phyloP scores from a whole-genome alignment of 2,888 invertebrate genomes.

The Limnephilus rhombicus region DNA sequence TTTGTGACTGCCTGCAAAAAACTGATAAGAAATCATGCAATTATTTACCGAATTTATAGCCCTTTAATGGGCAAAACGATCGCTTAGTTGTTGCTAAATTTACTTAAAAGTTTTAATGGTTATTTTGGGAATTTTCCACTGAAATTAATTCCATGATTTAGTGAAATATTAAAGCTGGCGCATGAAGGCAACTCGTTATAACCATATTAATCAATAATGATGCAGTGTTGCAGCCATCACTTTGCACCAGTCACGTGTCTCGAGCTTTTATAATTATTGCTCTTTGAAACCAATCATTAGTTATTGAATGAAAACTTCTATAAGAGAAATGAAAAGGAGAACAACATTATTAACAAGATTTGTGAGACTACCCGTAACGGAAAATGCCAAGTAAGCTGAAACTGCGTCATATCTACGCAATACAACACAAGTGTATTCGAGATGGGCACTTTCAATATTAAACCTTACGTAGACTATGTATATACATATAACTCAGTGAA shows the following conservation, averaged over 20 bases:
- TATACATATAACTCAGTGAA: neutral
- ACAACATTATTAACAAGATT: neutral
- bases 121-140: neutral
- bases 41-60: slow-evolving; percentile 47
- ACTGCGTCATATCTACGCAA: neutral
- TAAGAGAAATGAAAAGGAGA: neutral
- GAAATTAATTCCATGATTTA: neutral
- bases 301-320: neutral
- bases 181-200: neutral
- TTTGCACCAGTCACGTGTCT: neutral
- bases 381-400: neutral
- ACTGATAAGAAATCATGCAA: slow-evolving; percentile 57
- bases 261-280: neutral
- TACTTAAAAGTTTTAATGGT: neutral
- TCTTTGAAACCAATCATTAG: neutral
- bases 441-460: no score
- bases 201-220: neutral
- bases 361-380: neutral
- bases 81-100: slow-evolving; percentile 9
- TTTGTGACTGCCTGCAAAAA: slow-evolving; percentile 55
- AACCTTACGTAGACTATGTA: neutral
- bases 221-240: neutral
- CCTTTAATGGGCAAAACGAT: slow-evolving; percentile 29
- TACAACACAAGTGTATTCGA: no score
- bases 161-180: neutral